phyloP scores from a whole-genome alignment of 2,113 vertebrate genomes.

The Oncorhynchus gorbuscha region DNA sequence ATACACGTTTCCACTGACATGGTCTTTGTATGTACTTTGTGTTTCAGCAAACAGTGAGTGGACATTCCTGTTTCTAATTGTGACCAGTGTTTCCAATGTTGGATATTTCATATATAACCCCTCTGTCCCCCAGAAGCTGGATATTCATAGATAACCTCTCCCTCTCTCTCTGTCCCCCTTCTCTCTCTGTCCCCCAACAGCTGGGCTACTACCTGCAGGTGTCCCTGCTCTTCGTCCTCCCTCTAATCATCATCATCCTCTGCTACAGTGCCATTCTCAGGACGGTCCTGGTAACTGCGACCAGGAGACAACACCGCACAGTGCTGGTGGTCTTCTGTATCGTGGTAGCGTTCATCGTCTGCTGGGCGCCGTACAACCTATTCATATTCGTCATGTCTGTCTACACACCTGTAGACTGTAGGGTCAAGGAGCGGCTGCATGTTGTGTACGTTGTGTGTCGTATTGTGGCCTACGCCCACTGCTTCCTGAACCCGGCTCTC shows the following conservation, averaged over 20 bases:
- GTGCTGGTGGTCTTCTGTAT: constrained; percentile 70
- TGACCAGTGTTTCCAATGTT: too few relatives aligned
- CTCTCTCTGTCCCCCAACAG: too few relatives aligned
- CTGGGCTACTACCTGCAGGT: constrained; percentile 67
- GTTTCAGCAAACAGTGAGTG: too few relatives aligned
- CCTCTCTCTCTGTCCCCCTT: too few relatives aligned
- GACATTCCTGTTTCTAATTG: too few relatives aligned
- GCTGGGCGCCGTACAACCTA: constrained; percentile 70
- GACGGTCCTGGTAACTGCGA: constrained; percentile 58
- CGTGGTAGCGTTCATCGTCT: constrained; percentile 71
- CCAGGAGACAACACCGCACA: constrained; percentile 57
- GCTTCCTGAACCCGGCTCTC: constrained; percentile 71
- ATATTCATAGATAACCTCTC: not conserved
- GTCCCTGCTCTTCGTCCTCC: constrained; percentile 69
- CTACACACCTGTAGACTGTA: not conserved
- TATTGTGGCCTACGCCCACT: constrained; percentile 61
- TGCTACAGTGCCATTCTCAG: constrained; percentile 75
- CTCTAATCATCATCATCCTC: constrained; percentile 67
- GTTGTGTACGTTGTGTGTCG: constrained; percentile 44
- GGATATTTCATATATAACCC: too few relatives aligned
- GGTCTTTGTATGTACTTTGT: too few relatives aligned
- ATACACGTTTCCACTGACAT: too few relatives aligned
- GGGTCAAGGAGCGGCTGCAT: constrained; percentile 12
- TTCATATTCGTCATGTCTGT: constrained; percentile 48
- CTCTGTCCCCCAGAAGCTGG: too few relatives aligned